Percentiles rank a stretch among this genome's conserved stretches.
Conservation (phyloP, 2,888 invertebrate genomes). For the Drosophila hawaiiensis region DNA sequence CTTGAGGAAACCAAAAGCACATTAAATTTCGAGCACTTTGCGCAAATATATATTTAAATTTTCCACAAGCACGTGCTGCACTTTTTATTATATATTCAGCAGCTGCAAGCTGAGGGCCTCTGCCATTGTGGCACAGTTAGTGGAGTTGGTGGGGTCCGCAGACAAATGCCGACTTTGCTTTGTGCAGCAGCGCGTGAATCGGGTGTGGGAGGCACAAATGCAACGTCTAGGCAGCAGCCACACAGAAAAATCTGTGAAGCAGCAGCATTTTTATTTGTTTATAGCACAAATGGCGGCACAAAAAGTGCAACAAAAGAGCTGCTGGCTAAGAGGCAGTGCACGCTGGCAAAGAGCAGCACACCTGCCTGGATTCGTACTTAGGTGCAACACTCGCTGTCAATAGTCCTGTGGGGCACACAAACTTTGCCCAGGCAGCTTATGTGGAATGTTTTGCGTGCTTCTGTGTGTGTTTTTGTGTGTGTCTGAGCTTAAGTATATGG, state of each 20-base stretch:
- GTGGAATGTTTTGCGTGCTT: conserved; percentile 12
- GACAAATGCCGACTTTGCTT: conserved; percentile 79
- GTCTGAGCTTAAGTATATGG: conserved; percentile 12
- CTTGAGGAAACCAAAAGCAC: background rate
- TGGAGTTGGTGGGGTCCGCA: conserved; percentile 15
- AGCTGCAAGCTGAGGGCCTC: conserved; percentile 40
- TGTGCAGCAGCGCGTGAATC: conserved; percentile 81
- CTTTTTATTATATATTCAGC: conserved; percentile 10
- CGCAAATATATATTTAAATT: conserved; percentile 46
- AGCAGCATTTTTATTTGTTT: conserved; percentile 74
- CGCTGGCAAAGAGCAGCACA: conserved; percentile 48
- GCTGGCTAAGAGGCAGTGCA: conserved; percentile 49
- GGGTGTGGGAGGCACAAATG: conserved; percentile 51
- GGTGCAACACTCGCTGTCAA: conserved; percentile 65
- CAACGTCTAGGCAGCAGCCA: conserved; percentile 61
- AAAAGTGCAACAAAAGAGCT: conserved; percentile 72
- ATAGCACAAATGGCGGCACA: conserved; percentile 64
- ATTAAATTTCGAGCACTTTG: conserved; percentile 21
- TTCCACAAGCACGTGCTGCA: conserved; percentile 50
- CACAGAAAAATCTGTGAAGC: conserved; percentile 34
- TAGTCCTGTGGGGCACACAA: conserved; percentile 46
- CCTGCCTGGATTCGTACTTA: conserved; percentile 22
- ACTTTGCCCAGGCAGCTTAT: conserved; percentile 30
- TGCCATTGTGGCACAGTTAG: conserved; percentile 54
- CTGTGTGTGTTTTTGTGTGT: background rate